Evolutionary conservation across 1,140 invertebrate genomes (phyloP).

Genomic region (Aleiodes sp.): DNA sequence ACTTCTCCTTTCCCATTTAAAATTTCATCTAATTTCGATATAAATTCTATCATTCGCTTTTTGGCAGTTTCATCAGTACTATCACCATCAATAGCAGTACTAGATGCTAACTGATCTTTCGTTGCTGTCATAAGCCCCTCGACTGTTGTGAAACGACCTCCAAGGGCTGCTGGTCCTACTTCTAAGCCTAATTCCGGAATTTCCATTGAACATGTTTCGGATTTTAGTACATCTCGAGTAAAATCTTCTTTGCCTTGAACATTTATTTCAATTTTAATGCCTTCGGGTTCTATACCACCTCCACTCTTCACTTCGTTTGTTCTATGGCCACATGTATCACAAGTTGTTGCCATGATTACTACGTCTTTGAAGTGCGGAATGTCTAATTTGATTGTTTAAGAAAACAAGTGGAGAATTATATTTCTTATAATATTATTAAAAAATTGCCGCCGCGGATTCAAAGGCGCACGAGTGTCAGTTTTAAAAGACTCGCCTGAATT

Average conservation of each 20-base stretch:
- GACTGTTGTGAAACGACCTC: conserved; percentile 94
- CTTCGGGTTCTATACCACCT: conserved; percentile 86
- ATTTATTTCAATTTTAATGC: conserved; percentile 80
- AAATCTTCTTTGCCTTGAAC: conserved; percentile 83
- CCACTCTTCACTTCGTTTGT: conserved; percentile 97
- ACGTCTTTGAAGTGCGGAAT: conserved; percentile 98
- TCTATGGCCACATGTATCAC: conserved; percentile 88
- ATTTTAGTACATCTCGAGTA: conserved; percentile 93
- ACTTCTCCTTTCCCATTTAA: conserved; percentile 72
- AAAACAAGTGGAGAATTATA: conserved; percentile 33
- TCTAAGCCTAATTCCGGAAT: conserved; percentile 94
- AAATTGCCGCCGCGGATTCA: no score
- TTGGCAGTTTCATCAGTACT: conserved; percentile 70
- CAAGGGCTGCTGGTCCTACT: conserved; percentile 84
- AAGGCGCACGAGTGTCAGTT: no score
- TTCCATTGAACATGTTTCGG: conserved; percentile 87
- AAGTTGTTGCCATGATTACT: conserved; percentile 95
- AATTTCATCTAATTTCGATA: conserved; percentile 76
- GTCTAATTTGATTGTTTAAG: conserved; percentile 66
- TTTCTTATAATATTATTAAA: no score
- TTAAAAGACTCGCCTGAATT: no score
- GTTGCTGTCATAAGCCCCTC: conserved; percentile 83
- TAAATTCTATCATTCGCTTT: conserved; percentile 72
- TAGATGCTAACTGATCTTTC: conserved; percentile 75
- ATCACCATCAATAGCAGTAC: conserved; percentile 78